phyloP scores from a whole-genome alignment of 2,888 invertebrate species.

The Toxonevra muliebris region DNA sequence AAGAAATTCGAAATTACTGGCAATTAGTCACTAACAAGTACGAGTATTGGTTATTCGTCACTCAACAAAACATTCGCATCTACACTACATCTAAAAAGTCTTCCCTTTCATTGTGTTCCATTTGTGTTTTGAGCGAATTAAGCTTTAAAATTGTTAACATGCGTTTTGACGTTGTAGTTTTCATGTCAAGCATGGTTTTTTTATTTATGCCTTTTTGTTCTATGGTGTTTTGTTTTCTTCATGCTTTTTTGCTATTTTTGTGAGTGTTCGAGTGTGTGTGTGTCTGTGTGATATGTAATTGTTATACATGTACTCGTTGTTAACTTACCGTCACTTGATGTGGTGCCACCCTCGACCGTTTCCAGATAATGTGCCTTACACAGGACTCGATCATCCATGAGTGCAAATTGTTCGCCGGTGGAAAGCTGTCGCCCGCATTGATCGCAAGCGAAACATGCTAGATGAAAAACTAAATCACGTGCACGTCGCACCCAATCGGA shows the following conservation, averaged over 20 bases:
- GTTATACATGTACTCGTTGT: background rate
- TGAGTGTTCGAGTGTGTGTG: background rate
- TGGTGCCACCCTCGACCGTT: constrained; percentile 90
- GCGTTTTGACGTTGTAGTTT: constrained; percentile 17
- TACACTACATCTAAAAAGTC: background rate
- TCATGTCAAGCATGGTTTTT: constrained; percentile 13
- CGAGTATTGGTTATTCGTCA: no score
- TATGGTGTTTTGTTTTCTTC: background rate
- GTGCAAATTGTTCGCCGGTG: constrained; percentile 96
- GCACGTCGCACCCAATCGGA: constrained; percentile 99
- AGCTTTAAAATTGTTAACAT: constrained; percentile 31
- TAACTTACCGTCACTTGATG: constrained; percentile 83
- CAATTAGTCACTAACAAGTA: no score
- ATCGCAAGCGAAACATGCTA: constrained; percentile 99
- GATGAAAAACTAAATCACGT: constrained; percentile 92
- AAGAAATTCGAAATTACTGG: no score
- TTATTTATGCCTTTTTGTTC: background rate
- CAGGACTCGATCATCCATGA: constrained; percentile 92
- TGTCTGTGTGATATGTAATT: background rate
- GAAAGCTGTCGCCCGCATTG: constrained; percentile 92
- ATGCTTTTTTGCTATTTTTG: background rate
- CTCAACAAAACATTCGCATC: no score
- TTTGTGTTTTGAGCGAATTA: constrained; percentile 3
- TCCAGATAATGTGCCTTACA: constrained; percentile 98
- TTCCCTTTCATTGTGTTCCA: background rate